phyloP scores from a whole-genome alignment of 2,113 vertebrate species.

The Brachyhypopomus gauderio region DNA sequence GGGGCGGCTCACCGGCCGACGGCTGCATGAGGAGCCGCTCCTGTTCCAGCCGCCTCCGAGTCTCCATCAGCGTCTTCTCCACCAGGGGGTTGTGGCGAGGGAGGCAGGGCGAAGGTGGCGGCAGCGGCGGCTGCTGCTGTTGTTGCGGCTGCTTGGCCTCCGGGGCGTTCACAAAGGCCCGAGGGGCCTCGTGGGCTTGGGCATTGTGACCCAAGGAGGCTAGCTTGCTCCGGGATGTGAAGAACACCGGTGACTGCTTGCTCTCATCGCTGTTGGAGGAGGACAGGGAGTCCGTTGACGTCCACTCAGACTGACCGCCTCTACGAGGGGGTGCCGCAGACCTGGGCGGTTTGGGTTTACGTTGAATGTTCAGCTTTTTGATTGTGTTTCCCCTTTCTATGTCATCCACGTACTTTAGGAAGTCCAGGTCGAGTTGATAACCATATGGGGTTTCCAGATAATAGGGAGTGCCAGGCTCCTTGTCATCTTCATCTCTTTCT shows the following conservation, averaged over 20 bases:
- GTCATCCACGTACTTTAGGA: slow-evolving; percentile 97
- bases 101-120: slow-evolving; percentile 85
- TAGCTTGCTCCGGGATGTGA: slow-evolving; percentile 70
- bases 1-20: slow-evolving; percentile 72
- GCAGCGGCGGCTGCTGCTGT: slow-evolving; percentile 75
- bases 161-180: slow-evolving; percentile 69
- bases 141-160: slow-evolving; percentile 71
- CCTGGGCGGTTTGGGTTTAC: slow-evolving; percentile 79
- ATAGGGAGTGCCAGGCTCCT: slow-evolving; percentile 82
- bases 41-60: slow-evolving; percentile 89
- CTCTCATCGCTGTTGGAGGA: slow-evolving; percentile 91
- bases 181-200: slow-evolving; percentile 71
- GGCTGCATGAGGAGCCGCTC: slow-evolving; percentile 88
- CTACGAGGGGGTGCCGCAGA: slow-evolving; percentile 64
- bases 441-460: slow-evolving; percentile 98
- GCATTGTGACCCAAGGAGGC: slow-evolving; percentile 48
- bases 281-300: slow-evolving; percentile 91
- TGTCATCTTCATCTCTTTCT: slow-evolving; percentile 84
- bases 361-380: slow-evolving; percentile 89
- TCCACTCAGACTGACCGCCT: slow-evolving; percentile 80
- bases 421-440: slow-evolving; percentile 95
- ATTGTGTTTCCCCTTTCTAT: slow-evolving; percentile 96
- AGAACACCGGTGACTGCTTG: slow-evolving; percentile 79
- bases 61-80: slow-evolving; percentile 98
- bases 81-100: slow-evolving; percentile 89